Conservation (phyloP, 2,888 invertebrate genomes). For the Drosophila longiperda region DNA sequence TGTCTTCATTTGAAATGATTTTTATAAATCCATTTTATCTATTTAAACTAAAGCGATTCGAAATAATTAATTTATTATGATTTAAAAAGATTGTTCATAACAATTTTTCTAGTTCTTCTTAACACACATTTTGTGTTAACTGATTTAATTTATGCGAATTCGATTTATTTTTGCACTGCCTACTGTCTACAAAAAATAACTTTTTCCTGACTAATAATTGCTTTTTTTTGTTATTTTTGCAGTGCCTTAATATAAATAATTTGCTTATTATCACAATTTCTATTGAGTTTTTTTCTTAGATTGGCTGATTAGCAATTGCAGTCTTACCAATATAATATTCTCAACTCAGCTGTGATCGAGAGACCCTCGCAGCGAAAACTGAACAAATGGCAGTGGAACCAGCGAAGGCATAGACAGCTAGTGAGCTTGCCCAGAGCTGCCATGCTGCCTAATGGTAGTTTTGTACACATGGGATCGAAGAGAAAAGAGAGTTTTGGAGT, state of each 20-base stretch:
- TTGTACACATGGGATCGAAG: constrained; percentile 75
- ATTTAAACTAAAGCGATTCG: background rate
- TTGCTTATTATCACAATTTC: background rate
- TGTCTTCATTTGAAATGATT: background rate
- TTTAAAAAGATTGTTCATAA: background rate
- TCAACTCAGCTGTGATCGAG: background rate
- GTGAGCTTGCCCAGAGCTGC: constrained; percentile 62
- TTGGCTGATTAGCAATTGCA: background rate
- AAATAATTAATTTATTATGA: background rate
- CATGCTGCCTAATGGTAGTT: constrained; percentile 73
- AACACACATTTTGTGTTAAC: background rate
- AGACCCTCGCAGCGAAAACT: constrained; percentile 47
- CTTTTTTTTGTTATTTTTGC: background rate
- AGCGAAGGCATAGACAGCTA: constrained; percentile 58
- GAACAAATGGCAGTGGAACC: constrained; percentile 33
- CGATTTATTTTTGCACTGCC: background rate
- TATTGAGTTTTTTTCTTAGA: background rate
- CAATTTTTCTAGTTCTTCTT: background rate
- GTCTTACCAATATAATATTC: background rate
- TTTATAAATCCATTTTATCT: background rate
- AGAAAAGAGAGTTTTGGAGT: constrained; percentile 58
- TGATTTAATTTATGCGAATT: background rate
- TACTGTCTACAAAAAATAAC: background rate
- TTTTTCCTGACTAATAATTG: background rate
- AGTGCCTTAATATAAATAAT: background rate